These are phyloP conservation scores for Aelia acuminata DNA, from an alignment of 2,888 invertebrate species.

Conservation along the genomic window DNA sequence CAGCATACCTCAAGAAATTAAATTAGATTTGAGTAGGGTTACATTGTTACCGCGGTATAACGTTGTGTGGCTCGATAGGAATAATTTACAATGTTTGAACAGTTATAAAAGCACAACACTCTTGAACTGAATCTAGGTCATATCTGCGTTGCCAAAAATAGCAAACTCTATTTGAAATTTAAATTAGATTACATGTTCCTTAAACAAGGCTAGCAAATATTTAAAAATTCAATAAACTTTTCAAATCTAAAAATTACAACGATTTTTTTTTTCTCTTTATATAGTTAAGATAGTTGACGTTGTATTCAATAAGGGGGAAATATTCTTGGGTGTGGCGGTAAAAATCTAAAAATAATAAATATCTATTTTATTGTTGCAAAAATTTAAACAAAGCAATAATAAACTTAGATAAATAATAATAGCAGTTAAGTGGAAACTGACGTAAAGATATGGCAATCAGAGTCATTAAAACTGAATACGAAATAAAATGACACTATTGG, in stretches of 20 bases:
- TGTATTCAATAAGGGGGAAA: too few species aligned
- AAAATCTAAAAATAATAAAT: too few species aligned
- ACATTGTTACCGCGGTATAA: not conserved
- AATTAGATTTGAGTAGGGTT: not conserved
- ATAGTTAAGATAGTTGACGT: too few species aligned
- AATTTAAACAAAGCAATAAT: too few species aligned
- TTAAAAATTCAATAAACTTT: not conserved
- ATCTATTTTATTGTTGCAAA: too few species aligned
- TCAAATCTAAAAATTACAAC: not conserved
- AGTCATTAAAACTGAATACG: too few species aligned
- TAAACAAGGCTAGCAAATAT: not conserved
- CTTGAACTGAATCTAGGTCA: conserved; percentile 7
- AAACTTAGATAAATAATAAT: too few species aligned
- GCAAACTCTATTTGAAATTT: not conserved
- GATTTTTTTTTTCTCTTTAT: too few species aligned
- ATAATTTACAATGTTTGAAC: conserved; percentile 19
- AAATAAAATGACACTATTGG: too few species aligned
- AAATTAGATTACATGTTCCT: conserved; percentile 2
- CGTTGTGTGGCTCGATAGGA: not conserved
- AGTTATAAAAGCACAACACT: not conserved
- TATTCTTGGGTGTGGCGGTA: too few species aligned
- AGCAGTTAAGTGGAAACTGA: too few species aligned
- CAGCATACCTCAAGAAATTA: not conserved
- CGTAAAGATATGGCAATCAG: too few species aligned
- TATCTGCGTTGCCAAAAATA: not conserved